Percentiles rank a stretch among this genome's conserved stretches.
These are phyloP conservation scores for Melanotaenia parkinsoni DNA, from an alignment of 2,797 vertebrate genomes.

Conservation along the genomic window DNA sequence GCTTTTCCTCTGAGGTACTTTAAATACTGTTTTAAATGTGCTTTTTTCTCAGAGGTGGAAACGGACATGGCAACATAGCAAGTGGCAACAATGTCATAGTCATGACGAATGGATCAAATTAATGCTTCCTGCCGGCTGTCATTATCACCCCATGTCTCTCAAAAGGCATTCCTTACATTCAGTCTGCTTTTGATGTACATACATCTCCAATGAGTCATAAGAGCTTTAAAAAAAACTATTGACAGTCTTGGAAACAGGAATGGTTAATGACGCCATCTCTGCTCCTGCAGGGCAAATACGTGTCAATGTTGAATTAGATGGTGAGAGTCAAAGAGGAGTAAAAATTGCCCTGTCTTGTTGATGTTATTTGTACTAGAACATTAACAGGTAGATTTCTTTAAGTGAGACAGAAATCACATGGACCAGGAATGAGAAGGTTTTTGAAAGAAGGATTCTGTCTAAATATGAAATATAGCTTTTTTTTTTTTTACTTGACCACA, in stretches of 20 bases:
- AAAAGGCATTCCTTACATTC: slow-evolving; percentile 62
- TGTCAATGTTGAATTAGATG: slow-evolving; percentile 8
- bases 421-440: neutral
- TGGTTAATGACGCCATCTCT: slow-evolving; percentile 16
- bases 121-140: slow-evolving; percentile 44
- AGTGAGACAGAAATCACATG: neutral
- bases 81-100: slow-evolving; percentile 53
- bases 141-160: slow-evolving; percentile 39
- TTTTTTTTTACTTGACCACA: neutral
- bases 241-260: slow-evolving; percentile 31
- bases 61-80: slow-evolving; percentile 41
- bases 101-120: slow-evolving; percentile 52
- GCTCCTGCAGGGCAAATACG: slow-evolving; percentile 24
- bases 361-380: neutral
- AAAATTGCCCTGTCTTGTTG: neutral
- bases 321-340: slow-evolving; percentile 11
- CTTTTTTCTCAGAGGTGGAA: slow-evolving; percentile 1
- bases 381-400: neutral
- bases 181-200: slow-evolving; percentile 20
- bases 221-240: slow-evolving; percentile 11
- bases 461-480: neutral
- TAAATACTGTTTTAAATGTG: neutral
- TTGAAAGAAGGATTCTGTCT: neutral
- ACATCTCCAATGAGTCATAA: slow-evolving; percentile 30
- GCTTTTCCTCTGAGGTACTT: slow-evolving; percentile 26